A percentile compares a stretch with the other conserved stretches of the same genome.
Evolutionary conservation across 1,140 invertebrate genomes (phyloP).

Genomic region (Nebria ingens): DNA sequence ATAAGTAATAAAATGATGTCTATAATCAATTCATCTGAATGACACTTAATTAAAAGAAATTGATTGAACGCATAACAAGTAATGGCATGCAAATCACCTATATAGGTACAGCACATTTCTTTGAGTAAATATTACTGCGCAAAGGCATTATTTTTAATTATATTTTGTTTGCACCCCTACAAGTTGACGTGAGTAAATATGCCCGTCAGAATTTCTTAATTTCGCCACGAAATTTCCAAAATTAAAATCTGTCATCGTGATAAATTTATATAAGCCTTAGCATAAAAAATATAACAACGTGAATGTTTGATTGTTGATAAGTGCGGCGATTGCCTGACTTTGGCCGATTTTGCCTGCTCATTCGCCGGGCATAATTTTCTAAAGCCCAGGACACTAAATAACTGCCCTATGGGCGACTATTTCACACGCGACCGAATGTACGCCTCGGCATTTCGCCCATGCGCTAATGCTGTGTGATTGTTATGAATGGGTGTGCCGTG

Average conservation of each 20-base stretch:
- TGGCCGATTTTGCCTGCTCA: too few species aligned
- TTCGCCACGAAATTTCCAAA: neutral
- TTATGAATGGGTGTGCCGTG: neutral
- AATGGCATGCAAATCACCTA: too few species aligned
- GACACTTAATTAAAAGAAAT: too few species aligned
- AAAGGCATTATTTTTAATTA: too few species aligned
- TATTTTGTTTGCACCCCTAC: neutral
- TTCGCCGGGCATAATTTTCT: neutral
- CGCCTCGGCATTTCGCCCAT: neutral
- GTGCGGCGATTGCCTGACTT: neutral
- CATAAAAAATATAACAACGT: neutral
- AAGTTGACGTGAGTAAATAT: neutral
- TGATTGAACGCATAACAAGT: too few species aligned
- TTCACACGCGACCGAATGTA: neutral
- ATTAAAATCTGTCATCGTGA: neutral
- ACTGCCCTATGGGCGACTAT: neutral
- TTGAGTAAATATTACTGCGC: too few species aligned
- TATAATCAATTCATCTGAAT: too few species aligned
- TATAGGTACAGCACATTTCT: too few species aligned
- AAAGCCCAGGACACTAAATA: neutral
- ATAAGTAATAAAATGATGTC: too few species aligned
- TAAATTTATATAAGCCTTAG: neutral
- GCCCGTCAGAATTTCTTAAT: neutral
- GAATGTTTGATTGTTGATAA: neutral
- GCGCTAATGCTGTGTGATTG: neutral